These are phyloP conservation scores for Lampris megalopsis DNA, from an alignment of 2,113 vertebrate species.

Conservation along the genomic window DNA sequence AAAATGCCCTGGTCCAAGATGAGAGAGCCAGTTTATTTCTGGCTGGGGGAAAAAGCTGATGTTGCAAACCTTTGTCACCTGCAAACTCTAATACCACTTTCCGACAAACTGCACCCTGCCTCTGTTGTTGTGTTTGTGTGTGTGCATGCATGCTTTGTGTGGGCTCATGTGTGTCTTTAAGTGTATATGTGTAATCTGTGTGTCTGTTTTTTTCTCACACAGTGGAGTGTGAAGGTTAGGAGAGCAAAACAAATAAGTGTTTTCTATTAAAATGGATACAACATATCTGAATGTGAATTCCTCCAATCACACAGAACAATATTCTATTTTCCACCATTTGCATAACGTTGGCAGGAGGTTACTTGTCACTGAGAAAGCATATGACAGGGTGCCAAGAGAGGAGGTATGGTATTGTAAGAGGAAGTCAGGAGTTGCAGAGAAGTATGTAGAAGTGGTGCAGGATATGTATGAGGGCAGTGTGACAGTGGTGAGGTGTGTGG, in stretches of 20 bases:
- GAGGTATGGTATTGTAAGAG: too few relatives aligned
- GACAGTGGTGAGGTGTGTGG: too few relatives aligned
- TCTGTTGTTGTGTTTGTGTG: constrained; percentile 1
- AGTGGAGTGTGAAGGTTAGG: constrained; percentile 48
- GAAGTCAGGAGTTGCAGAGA: too few relatives aligned
- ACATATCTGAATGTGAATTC: constrained; percentile 8
- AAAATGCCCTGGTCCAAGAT: constrained; percentile 29
- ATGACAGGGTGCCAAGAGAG: too few relatives aligned
- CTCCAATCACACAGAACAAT: constrained; percentile 11
- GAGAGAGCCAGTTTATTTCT: constrained; percentile 28
- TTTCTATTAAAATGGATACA: constrained; percentile 2
- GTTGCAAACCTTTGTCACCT: constrained; percentile 22
- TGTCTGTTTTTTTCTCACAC: constrained; percentile 11
- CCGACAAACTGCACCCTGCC: neutral
- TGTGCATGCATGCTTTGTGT: neutral
- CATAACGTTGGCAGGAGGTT: constrained; percentile 36
- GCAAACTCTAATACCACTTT: neutral
- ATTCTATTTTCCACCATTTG: constrained; percentile 5
- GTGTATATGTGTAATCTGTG: neutral
- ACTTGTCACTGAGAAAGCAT: constrained; percentile 1
- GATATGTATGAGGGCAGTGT: too few relatives aligned
- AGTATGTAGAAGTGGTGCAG: too few relatives aligned
- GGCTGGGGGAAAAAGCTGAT: constrained; percentile 49
- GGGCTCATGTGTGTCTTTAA: neutral
- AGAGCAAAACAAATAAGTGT: constrained; percentile 1